Conservation (phyloP, 1,140 invertebrate species). For the Paraescarpia echinospica region DNA sequence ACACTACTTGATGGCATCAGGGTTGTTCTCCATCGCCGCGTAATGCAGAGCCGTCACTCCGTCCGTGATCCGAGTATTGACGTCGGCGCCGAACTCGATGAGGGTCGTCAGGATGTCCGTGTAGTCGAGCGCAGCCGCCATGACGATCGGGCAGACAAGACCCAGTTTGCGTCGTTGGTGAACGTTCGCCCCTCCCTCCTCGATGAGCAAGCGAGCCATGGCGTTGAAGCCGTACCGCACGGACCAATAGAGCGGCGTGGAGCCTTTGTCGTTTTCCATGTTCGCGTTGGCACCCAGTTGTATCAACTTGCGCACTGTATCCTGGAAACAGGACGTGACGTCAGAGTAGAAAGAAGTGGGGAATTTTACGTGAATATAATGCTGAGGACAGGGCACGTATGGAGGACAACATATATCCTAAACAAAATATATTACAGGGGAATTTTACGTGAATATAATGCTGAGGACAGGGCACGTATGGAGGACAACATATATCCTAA, state of each 20-base stretch:
- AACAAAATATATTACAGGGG: no score
- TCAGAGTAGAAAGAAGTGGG: not conserved
- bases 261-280: conserved; percentile 35
- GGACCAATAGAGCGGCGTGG: conserved; percentile 37
- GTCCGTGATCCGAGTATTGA: conserved; percentile 18
- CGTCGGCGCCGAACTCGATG: conserved; percentile 27
- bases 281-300: conserved; percentile 29
- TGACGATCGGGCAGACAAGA: conserved; percentile 29
- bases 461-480: no score
- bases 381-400: no score
- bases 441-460: no score
- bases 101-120: conserved; percentile 32
- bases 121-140: conserved; percentile 34
- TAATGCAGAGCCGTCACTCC: conserved; percentile 31
- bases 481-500: no score
- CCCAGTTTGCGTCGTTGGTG: conserved; percentile 30
- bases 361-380: no score
- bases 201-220: conserved; percentile 29
- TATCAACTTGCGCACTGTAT: conserved; percentile 29
- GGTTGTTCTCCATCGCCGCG: conserved; percentile 17
- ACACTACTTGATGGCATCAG: conserved; percentile 22
- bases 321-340: not conserved
- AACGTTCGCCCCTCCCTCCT: conserved; percentile 30
- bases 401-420: no score
- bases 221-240: conserved; percentile 32